phyloP scores from a whole-genome alignment of 2,888 invertebrate species.

The Cheilosia urbana region DNA sequence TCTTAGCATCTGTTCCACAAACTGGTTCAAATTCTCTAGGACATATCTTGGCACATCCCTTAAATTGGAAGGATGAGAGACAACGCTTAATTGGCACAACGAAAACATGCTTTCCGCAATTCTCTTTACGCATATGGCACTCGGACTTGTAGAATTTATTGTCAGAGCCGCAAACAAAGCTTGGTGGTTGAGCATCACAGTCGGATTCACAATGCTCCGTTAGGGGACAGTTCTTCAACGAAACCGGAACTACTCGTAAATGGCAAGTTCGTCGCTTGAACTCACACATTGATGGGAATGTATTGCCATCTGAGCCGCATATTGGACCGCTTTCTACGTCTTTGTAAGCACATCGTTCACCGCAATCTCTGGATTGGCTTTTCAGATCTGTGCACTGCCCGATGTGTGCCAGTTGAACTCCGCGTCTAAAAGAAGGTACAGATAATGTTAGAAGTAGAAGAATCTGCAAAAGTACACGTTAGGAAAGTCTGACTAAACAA shows the following conservation, averaged over 20 bases:
- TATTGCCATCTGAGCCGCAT: conserved; percentile 95
- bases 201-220: conserved; percentile 91
- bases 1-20: conserved; percentile 96
- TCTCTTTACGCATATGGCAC: conserved; percentile 95
- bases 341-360: conserved; percentile 86
- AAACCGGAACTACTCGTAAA: conserved; percentile 92
- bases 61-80: conserved; percentile 92
- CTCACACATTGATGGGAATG: conserved; percentile 94
- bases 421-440: conserved; percentile 86
- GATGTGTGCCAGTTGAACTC: conserved; percentile 94
- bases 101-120: conserved; percentile 95
- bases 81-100: conserved; percentile 96
- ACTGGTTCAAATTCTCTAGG: conserved; percentile 95
- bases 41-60: conserved; percentile 94
- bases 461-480: not conserved
- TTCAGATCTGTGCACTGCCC: conserved; percentile 91
- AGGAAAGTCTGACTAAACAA: not conserved
- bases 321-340: conserved; percentile 88
- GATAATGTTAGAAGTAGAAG: conserved; percentile 7
- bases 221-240: conserved; percentile 92
- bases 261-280: conserved; percentile 93
- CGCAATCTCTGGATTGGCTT: conserved; percentile 84
- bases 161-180: conserved; percentile 95
- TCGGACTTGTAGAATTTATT: conserved; percentile 95
- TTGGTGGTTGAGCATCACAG: conserved; percentile 86